Conservation (phyloP, 2,888 invertebrate species). For the Thyatira batis region DNA sequence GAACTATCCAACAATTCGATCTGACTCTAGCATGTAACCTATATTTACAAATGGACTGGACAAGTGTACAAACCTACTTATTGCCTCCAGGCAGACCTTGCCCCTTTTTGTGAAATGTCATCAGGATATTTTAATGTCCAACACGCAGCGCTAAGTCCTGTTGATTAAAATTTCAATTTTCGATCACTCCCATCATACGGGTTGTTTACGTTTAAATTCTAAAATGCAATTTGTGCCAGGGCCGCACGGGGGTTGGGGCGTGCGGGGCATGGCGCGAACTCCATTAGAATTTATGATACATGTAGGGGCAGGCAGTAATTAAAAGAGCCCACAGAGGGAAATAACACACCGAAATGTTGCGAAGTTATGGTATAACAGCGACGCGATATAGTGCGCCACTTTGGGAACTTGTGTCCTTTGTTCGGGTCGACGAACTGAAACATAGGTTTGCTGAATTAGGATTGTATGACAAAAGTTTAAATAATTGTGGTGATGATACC, state of each 20-base stretch:
- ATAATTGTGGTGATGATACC: no score
- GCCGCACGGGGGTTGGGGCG: conserved; percentile 32
- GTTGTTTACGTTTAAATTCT: conserved; percentile 56
- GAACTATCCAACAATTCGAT: no score
- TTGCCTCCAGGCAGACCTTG: not conserved
- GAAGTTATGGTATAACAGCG: conserved; percentile 48
- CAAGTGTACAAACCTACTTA: no score
- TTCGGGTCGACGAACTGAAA: conserved; percentile 28
- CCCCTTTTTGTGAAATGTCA: not conserved
- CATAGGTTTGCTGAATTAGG: not conserved
- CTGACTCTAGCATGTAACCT: no score
- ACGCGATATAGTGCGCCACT: conserved; percentile 33
- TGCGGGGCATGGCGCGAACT: conserved; percentile 43
- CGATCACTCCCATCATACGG: conserved; percentile 17
- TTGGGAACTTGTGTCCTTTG: conserved; percentile 41
- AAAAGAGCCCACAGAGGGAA: conserved; percentile 71
- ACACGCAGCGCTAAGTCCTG: not conserved
- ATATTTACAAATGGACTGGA: no score
- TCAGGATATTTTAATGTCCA: not conserved
- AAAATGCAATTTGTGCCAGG: conserved; percentile 64
- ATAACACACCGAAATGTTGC: conserved; percentile 55
- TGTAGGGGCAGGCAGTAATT: conserved; percentile 69
- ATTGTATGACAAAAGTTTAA: no score
- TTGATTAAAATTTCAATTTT: conserved; percentile 24
- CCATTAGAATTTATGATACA: conserved; percentile 79